A percentile compares a stretch with the other conserved stretches of the same genome.
Conservation (phyloP, 2,113 vertebrate genomes). For the Pongo pygmaeus region DNA sequence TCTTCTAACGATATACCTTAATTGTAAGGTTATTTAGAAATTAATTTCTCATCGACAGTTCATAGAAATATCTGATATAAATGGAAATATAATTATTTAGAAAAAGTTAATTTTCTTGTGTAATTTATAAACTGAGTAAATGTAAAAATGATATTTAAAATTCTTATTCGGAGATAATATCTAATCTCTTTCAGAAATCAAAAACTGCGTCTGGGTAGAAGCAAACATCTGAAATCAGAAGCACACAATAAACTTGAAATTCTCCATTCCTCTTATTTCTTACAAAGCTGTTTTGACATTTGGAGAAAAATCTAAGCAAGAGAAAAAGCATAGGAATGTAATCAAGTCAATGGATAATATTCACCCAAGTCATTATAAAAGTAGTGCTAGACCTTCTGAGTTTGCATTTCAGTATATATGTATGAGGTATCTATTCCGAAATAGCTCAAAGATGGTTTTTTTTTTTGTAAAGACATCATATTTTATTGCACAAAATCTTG, state of each 20-base stretch:
- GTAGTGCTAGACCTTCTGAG: not conserved
- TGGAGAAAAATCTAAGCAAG: not conserved
- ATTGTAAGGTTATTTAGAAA: not conserved
- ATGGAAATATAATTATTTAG: not conserved
- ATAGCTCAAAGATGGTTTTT: not conserved
- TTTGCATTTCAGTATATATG: not conserved
- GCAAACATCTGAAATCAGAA: not conserved
- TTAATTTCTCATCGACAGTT: not conserved
- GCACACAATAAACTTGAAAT: not conserved
- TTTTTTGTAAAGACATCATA: not conserved
- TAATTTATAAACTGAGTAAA: not conserved
- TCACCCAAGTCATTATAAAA: not conserved
- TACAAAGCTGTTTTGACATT: not conserved
- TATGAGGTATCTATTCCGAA: not conserved
- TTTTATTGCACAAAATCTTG: not conserved
- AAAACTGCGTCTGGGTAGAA: not conserved
- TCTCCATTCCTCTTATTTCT: not conserved
- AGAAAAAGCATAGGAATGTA: not conserved
- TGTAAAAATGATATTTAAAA: not conserved
- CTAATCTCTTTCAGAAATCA: slow-evolving; percentile 17
- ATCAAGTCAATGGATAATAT: not conserved
- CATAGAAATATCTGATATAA: not conserved
- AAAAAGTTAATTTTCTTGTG: not conserved
- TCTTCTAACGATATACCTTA: not conserved
- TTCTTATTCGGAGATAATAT: not conserved